Percentiles rank a stretch among this genome's conserved stretches.
phyloP scores from a whole-genome alignment of 2,113 vertebrate species.

The Callorhinus ursinus region DNA sequence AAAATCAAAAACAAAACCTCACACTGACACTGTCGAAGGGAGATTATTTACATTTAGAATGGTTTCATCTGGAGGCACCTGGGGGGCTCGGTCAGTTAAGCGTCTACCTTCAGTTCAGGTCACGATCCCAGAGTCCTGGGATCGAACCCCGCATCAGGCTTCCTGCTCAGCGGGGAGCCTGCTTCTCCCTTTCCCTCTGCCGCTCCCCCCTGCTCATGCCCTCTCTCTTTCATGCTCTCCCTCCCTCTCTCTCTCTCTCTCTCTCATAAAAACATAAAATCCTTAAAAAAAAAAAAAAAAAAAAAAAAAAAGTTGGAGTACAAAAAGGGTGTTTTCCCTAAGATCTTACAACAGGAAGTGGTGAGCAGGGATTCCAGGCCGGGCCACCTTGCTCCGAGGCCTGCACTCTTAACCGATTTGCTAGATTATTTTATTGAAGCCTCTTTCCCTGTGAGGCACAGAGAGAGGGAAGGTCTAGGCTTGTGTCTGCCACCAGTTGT shows the following conservation, averaged over 20 bases:
- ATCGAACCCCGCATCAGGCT: not conserved
- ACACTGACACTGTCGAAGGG: not conserved
- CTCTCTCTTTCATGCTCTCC: no score
- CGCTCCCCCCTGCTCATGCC: no score
- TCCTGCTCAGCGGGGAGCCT: no score
- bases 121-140: not conserved
- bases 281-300: not conserved
- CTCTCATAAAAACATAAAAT: not conserved
- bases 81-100: not conserved
- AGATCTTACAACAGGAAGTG: not conserved
- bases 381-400: not conserved
- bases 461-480: not conserved
- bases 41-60: not conserved
- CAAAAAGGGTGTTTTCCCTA: not conserved
- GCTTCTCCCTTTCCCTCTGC: no score
- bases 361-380: not conserved
- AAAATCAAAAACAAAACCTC: not conserved
- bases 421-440: not conserved
- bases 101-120: not conserved
- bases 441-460: accelerated
- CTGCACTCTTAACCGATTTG: not conserved
- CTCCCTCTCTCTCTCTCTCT: no score
- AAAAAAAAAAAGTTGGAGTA: not conserved
- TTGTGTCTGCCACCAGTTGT: not conserved
- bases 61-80: not conserved